These are phyloP conservation scores for Mus spicilegus DNA, from an alignment of 2,113 vertebrate genomes.

Conservation along the genomic window DNA sequence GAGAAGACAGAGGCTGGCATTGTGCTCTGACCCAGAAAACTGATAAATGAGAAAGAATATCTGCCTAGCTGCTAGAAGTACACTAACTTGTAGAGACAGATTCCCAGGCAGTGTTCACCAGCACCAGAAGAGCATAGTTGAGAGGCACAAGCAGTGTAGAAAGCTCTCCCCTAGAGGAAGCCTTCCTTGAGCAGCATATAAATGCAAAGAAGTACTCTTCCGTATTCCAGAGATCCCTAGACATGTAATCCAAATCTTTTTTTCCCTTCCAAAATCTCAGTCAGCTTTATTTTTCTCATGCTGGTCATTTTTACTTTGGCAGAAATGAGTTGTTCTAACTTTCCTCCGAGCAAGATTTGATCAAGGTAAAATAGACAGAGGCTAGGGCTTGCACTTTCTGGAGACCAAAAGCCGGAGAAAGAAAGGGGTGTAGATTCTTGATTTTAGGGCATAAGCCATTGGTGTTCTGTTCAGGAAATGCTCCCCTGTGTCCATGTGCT, in stretches of 20 bases:
- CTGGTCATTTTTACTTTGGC: not conserved
- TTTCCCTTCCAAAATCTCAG: not conserved
- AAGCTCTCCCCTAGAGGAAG: not conserved
- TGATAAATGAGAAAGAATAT: not conserved
- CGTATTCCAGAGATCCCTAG: not conserved
- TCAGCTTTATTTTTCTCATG: not conserved
- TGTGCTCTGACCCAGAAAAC: not conserved
- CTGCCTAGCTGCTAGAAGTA: not conserved
- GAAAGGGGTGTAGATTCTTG: not conserved
- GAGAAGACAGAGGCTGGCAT: not conserved
- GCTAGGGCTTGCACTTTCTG: not conserved
- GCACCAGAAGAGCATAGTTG: not conserved
- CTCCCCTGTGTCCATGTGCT: too few species aligned
- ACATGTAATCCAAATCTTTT: not conserved
- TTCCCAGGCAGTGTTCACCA: not conserved
- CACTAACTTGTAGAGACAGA: not conserved
- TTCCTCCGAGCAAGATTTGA: constrained; percentile 29
- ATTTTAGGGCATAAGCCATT: too few species aligned
- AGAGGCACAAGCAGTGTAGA: not conserved
- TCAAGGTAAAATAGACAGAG: not conserved
- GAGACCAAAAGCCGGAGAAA: not conserved
- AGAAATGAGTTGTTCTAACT: constrained; percentile 18
- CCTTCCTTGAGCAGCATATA: not conserved
- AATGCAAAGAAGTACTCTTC: not conserved
- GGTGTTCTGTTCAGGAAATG: too few species aligned